Evolutionary conservation across 2,113 vertebrate species (phyloP), one percentile per base, ranked within the genome.

Genomic region (Actinemys pallida): DNA sequence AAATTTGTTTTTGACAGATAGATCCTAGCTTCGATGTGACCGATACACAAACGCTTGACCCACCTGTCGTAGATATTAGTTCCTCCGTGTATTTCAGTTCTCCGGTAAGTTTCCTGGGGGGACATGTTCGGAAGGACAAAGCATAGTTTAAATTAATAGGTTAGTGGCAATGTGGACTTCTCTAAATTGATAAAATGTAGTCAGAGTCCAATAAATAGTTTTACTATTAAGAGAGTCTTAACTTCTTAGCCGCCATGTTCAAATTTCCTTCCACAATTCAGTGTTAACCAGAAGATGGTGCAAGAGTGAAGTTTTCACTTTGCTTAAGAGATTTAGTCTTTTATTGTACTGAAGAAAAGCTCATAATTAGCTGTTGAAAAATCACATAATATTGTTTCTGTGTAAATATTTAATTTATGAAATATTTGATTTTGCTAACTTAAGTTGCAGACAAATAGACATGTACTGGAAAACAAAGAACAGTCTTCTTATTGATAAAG

Each of bases 11-110:
- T 96, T 57, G 82, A 93, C 97, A 99, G 99, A 98, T 99, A 90
- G 97, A 98, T 96, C 98, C 99, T 76, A 87, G 90, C 17, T 97
- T 95, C 84, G 98, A 98, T 65, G 98, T 99, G 75, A 94, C 98
- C 19, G 98, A 99, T 96, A 98, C 97, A 11, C 98, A 96, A 95
- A 98, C 98, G 53, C 75, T 96, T 29, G 98, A 99, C 39, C 99
- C 99, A 1, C 96, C 96, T 19, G 96, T 99, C 90, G 86, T 98
- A 49, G 98, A 99, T 81, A 52, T 99, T 79, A 95, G 94, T 94
- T 96, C 97, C 16, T 90, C 97, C 65, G 54, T 97, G 78, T 93
- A 93, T 95, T 90, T 96, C 42, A 84, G 12, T 93, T 59, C 83
- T 89, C 72, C 2, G 82, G 98, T 99, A 98, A 98, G 98, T 98